Percentiles rank a stretch among this genome's conserved stretches.
phyloP scores from a whole-genome alignment of 2,113 vertebrate genomes.

The Micronisus gabar region DNA sequence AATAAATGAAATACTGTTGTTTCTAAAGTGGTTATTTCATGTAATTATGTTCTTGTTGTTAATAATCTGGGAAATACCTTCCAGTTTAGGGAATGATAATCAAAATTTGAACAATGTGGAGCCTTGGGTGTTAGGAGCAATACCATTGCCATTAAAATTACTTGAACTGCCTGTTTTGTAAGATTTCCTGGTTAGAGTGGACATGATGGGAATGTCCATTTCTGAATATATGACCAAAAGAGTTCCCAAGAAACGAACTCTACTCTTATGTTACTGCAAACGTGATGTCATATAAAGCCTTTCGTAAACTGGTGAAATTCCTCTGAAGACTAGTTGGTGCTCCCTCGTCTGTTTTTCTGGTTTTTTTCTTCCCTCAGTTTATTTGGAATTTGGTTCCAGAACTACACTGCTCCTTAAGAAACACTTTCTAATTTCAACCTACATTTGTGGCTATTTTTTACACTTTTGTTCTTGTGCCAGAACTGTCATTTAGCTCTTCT shows the following conservation, averaged over 20 bases:
- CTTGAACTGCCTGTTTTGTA: neutral
- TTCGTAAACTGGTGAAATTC: neutral
- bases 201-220: neutral
- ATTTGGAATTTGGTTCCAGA: neutral
- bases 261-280: neutral
- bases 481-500: neutral
- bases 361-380: neutral
- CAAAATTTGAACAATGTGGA: neutral
- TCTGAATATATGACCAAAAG: neutral
- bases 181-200: neutral
- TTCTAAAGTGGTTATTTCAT: neutral
- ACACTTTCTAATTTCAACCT: neutral
- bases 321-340: neutral
- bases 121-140: neutral
- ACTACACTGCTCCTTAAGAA: neutral
- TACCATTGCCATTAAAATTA: neutral
- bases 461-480: neutral
- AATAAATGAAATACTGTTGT: neutral
- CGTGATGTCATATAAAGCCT: neutral
- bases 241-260: neutral
- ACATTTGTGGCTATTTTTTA: neutral
- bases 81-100: neutral
- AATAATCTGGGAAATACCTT: neutral
- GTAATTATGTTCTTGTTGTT: neutral
- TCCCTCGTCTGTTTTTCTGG: neutral